Base-by-base conservation (phyloP, 2,888 invertebrate genomes). In the Archips xylosteana region DNA sequence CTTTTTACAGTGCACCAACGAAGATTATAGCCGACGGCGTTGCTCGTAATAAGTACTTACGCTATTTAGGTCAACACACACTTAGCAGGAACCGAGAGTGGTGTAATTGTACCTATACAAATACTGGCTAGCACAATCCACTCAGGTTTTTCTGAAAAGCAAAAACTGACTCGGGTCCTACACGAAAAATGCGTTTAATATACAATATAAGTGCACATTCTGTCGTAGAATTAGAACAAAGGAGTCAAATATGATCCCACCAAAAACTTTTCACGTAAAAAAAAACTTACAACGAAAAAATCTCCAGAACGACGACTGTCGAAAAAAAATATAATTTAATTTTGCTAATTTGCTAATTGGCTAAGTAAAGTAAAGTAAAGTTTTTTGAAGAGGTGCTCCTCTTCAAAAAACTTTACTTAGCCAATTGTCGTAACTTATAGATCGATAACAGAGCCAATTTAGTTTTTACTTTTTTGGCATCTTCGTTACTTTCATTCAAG, bases 1-100 rank as follows among this genome's bases (percentile, higher is more conserved):
- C 63, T 73, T 69, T 68, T 69, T 73, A 59, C 72, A 63, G 73
- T 59, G 73, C 73, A 73, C 60, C 51, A 64, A 67, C 72, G 68
- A 42, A 69, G 73, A 73, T 69, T 73, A 69, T 73, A 64, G 68
- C 63, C 64, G 73, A 69, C 73, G 65, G 65, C 51, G 49, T 49
- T 63, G 68, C 68, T 57, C 63, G 59, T 66, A 65, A 59, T 59
- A 66, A 61, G 59, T 60, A 39, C 66, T 66, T 71, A 34, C 42
- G 49, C 62, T 68, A 73, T 69, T 69, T 64, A 69, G 73, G 73
- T 73, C 68, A 57, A 32, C 57, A 57, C 45, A 61, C 51, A 49
- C 70, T 23, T 42, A 57, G 57, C 63, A 34, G 39, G 10, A 57
- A 54, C 42, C 36, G 51, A 64, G 57, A 57, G 32, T 57, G 57